These are phyloP conservation scores for Nysson spinosus DNA, from an alignment of 2,888 invertebrate species.

Conservation along the genomic window DNA sequence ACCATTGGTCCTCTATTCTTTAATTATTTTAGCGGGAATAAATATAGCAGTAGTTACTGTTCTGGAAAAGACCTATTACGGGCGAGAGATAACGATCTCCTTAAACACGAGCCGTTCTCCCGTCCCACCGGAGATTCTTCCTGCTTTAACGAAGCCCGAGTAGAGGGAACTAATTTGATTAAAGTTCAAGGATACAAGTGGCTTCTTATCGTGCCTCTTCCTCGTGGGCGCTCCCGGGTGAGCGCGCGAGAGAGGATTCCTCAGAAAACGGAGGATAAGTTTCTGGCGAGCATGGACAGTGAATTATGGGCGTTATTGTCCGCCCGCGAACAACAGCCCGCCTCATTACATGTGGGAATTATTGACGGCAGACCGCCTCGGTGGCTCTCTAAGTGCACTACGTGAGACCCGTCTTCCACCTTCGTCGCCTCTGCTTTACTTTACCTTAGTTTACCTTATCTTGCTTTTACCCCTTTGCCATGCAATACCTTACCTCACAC, in stretches of 20 bases:
- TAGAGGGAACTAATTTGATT: slow-evolving; percentile 46
- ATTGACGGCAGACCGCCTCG: slow-evolving; percentile 63
- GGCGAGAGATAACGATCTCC: slow-evolving; percentile 12
- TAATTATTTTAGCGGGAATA: not conserved
- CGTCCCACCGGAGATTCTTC: not conserved
- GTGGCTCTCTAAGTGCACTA: slow-evolving; percentile 44
- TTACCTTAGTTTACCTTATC: slow-evolving; percentile 21
- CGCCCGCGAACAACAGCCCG: slow-evolving; percentile 67
- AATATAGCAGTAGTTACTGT: not conserved
- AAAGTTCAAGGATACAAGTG: slow-evolving; percentile 20
- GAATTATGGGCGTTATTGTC: slow-evolving; percentile 70
- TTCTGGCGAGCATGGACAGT: slow-evolving; percentile 58
- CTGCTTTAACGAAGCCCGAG: slow-evolving; percentile 1
- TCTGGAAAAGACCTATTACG: slow-evolving; percentile 5
- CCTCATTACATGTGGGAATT: slow-evolving; percentile 69
- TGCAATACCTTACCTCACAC: slow-evolving; percentile 13
- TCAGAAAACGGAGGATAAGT: slow-evolving; percentile 54
- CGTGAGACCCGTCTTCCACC: slow-evolving; percentile 32
- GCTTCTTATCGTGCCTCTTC: slow-evolving; percentile 24
- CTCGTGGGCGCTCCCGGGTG: slow-evolving; percentile 24
- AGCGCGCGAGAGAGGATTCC: slow-evolving; percentile 27
- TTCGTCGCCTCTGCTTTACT: slow-evolving; percentile 45
- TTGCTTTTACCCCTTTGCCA: slow-evolving; percentile 7
- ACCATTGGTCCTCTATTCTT: not conserved
- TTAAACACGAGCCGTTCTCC: slow-evolving; percentile 2